Evolutionary conservation across 1,140 invertebrate species (phyloP).

Genomic region (Eriosoma lanigerum): DNA sequence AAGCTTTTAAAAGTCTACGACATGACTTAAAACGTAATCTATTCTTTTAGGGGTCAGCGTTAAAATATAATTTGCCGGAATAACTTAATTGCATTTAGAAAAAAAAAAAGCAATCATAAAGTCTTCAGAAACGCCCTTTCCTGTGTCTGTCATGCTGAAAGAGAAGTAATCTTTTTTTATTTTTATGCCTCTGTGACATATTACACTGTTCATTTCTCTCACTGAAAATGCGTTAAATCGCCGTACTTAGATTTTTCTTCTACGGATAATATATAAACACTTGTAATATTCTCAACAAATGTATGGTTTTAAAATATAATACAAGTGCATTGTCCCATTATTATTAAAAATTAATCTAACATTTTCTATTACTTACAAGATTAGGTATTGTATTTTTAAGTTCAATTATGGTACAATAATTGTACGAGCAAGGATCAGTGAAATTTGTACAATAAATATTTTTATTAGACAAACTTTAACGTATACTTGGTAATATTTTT

Average conservation of each 20-base stretch:
- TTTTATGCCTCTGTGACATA: neutral
- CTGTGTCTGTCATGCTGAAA: conserved; percentile 1
- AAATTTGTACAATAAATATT: no score
- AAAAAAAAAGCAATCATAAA: conserved; percentile 29
- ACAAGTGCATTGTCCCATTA: no score
- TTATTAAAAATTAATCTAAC: no score
- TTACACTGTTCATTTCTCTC: neutral
- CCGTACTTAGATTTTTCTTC: neutral
- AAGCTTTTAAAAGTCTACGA: conserved; percentile 3
- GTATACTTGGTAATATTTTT: no score
- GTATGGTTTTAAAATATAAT: no score
- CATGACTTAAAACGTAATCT: conserved; percentile 6
- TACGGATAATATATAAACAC: no score
- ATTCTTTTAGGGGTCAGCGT: neutral
- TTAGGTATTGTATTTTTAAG: no score
- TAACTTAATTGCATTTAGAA: conserved; percentile 4
- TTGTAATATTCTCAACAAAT: no score
- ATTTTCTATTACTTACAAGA: no score
- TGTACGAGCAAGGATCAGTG: no score
- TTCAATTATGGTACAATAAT: no score
- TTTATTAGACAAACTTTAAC: no score
- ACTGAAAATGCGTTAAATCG: neutral
- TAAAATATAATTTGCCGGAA: neutral
- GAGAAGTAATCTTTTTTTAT: neutral
- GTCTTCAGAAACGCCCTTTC: conserved; percentile 38